These are phyloP conservation scores for Chrysolina oricalcia DNA, from an alignment of 2,888 invertebrate genomes.

Conservation along the genomic window DNA sequence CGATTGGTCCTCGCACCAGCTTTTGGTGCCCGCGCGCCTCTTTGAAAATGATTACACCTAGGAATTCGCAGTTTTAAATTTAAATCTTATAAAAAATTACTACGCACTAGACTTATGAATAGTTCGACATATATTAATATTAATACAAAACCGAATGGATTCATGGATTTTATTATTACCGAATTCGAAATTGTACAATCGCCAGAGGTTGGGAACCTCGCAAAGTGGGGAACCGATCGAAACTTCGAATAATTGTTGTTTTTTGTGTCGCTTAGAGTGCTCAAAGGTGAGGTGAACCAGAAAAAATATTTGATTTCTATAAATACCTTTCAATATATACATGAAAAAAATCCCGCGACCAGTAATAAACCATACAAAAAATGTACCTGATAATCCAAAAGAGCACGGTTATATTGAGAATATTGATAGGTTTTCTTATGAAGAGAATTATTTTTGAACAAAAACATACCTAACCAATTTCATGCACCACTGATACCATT, in stretches of 20 bases:
- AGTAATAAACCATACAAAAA: too few species aligned
- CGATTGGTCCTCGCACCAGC: conserved; percentile 72
- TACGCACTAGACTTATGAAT: conserved; percentile 69
- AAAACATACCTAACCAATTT: too few species aligned
- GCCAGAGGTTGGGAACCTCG: neutral
- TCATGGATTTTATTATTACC: conserved; percentile 30
- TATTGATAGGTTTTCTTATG: too few species aligned
- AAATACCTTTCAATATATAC: too few species aligned
- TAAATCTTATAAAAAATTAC: conserved; percentile 67
- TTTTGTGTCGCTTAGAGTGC: too few species aligned
- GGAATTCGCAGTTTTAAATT: conserved; percentile 65
- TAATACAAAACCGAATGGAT: conserved; percentile 58
- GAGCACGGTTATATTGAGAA: too few species aligned
- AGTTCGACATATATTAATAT: conserved; percentile 66
- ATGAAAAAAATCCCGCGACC: too few species aligned
- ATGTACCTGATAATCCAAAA: too few species aligned
- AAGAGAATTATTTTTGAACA: too few species aligned
- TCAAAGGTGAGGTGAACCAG: too few species aligned
- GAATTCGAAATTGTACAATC: conserved; percentile 42
- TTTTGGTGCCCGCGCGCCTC: conserved; percentile 68
- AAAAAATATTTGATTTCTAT: too few species aligned
- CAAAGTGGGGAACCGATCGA: neutral
- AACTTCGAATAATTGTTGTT: neutral
- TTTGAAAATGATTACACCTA: conserved; percentile 66
- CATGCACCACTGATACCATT: too few species aligned